Conservation (phyloP, 2,888 invertebrate genomes). For the Himalopsyche tibetana region DNA sequence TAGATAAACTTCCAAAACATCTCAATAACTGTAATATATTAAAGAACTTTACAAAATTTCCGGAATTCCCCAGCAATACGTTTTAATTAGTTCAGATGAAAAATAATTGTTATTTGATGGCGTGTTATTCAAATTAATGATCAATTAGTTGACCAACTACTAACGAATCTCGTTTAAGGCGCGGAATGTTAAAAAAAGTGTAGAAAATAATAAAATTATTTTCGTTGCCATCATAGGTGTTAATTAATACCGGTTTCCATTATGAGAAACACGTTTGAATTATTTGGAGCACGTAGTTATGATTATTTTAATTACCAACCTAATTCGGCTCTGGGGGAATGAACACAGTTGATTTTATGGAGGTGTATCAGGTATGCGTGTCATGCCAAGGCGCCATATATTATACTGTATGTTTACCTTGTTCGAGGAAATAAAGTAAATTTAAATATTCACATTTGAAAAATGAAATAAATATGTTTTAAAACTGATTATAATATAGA, state of each 20-base stretch:
- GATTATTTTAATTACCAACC: conserved; percentile 17
- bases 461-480: too few relatives aligned
- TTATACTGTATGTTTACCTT: background rate
- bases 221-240: background rate
- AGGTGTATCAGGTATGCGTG: conserved; percentile 24
- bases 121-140: background rate
- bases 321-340: conserved; percentile 5
- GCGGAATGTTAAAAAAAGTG: background rate
- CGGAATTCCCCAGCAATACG: background rate
- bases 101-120: conserved; percentile 16
- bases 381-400: background rate
- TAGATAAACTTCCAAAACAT: too few relatives aligned
- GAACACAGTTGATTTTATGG: conserved; percentile 19
- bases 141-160: background rate
- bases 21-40: too few relatives aligned
- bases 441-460: background rate
- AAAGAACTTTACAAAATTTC: background rate
- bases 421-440: background rate
- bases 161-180: background rate
- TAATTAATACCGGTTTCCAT: conserved; percentile 1
- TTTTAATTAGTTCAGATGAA: background rate
- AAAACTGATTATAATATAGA: too few relatives aligned
- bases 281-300: conserved; percentile 13
- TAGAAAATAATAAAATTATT: background rate
- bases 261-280: conserved; percentile 26